phyloP scores from a whole-genome alignment of 1,140 invertebrate species.

The Myzus persicae region DNA sequence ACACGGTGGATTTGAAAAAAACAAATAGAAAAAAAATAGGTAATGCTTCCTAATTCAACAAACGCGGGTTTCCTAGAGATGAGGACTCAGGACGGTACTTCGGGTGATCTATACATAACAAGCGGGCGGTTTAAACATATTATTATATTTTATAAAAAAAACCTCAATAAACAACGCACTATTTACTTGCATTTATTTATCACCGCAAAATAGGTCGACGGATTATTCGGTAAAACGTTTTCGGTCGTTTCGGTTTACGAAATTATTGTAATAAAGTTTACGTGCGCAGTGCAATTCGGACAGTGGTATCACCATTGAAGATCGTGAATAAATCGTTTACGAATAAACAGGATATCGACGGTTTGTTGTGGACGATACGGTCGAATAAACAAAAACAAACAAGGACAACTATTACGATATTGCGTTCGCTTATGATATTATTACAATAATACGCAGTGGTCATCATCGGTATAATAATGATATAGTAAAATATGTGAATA shows the following conservation, averaged over 20 bases:
- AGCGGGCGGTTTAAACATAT: background rate
- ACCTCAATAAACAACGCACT: background rate
- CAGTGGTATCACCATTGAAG: background rate
- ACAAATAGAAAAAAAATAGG: background rate
- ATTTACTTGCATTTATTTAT: background rate
- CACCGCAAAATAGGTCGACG: background rate
- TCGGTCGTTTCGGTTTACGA: background rate
- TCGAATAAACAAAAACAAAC: conserved; percentile 5
- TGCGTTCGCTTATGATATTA: background rate
- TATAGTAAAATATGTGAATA: no score
- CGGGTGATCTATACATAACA: background rate
- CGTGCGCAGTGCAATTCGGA: background rate
- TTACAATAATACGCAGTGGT: background rate
- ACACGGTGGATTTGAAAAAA: background rate
- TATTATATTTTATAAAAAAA: no score
- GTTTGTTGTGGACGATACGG: background rate
- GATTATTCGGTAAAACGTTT: background rate
- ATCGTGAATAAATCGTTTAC: background rate
- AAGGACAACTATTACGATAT: conserved; percentile 10
- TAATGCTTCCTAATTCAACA: background rate
- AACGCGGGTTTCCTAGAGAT: background rate
- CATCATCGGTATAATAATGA: background rate
- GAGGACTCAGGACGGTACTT: background rate
- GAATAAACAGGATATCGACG: background rate
- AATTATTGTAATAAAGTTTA: background rate